Conservation (phyloP, 1,140 invertebrate genomes). For the Philopotamus ludificatus region DNA sequence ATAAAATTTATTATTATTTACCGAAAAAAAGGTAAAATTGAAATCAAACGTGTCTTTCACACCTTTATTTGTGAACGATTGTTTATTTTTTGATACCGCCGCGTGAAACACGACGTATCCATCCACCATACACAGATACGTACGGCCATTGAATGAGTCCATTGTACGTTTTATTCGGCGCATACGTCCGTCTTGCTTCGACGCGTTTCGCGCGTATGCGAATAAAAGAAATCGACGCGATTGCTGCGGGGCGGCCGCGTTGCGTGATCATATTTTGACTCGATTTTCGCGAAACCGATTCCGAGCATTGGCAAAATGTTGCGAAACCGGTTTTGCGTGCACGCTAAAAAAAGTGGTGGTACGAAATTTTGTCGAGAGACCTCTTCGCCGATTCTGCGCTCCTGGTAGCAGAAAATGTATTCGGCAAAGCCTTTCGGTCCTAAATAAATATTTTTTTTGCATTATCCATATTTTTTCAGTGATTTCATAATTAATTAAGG, state of each 20-base stretch:
- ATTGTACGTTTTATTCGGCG: neutral
- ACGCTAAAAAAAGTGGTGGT: constrained; percentile 2
- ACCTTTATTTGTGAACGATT: constrained; percentile 19
- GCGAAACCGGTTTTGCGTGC: constrained; percentile 8
- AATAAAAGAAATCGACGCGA: neutral
- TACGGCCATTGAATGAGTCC: constrained; percentile 3
- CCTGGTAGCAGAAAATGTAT: constrained; percentile 35
- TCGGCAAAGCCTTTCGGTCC: constrained; percentile 31
- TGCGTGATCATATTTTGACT: neutral
- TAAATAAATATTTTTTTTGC: constrained; percentile 11
- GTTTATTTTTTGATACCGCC: neutral
- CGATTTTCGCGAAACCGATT: neutral
- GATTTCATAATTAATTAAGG: neutral
- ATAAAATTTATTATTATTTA: no score
- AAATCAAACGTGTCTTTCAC: neutral
- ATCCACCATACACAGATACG: no score
- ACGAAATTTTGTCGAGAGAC: constrained; percentile 4
- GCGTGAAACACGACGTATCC: neutral
- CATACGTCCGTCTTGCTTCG: neutral
- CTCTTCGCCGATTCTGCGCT: constrained; percentile 29
- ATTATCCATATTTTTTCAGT: constrained; percentile 10
- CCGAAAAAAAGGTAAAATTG: no score
- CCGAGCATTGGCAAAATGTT: constrained; percentile 8
- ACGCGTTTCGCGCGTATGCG: neutral
- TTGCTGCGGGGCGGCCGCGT: no score